Evolutionary conservation across 2,113 vertebrate species (phyloP).

Genomic region (Hippocampus mohnikei): DNA sequence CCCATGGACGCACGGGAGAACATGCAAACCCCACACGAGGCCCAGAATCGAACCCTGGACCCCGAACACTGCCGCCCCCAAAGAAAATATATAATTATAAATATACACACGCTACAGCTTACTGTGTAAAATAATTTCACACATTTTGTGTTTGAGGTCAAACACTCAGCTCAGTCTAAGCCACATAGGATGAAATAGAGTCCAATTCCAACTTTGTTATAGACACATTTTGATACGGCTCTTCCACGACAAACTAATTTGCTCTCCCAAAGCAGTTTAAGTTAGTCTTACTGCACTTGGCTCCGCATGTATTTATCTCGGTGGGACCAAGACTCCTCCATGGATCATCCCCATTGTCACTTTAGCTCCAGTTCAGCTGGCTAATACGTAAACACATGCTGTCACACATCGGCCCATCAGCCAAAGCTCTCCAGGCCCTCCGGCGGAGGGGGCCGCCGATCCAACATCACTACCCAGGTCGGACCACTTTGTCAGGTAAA

Average conservation of each 20-base stretch:
- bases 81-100: not conserved
- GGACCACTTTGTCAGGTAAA: constrained; percentile 36
- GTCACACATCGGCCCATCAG: constrained; percentile 59
- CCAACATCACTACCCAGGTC: constrained; percentile 42
- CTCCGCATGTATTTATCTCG: constrained; percentile 67
- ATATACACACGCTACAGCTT: not conserved
- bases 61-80: too few species aligned
- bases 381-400: constrained; percentile 60
- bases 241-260: constrained; percentile 43
- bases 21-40: too few species aligned
- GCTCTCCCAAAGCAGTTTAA: constrained; percentile 45
- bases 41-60: too few species aligned
- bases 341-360: constrained; percentile 74
- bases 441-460: constrained; percentile 51
- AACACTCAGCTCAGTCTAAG: not conserved
- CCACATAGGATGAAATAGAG: not conserved
- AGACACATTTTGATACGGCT: constrained; percentile 11
- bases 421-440: constrained; percentile 57
- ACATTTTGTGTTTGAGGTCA: constrained; percentile 3
- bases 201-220: not conserved
- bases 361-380: constrained; percentile 64
- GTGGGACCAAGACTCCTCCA: constrained; percentile 50
- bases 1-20: too few species aligned
- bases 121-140: constrained; percentile 1
- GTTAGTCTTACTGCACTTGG: constrained; percentile 53